Conservation (phyloP, 2,113 vertebrate genomes). For the Tringa solitaria region DNA sequence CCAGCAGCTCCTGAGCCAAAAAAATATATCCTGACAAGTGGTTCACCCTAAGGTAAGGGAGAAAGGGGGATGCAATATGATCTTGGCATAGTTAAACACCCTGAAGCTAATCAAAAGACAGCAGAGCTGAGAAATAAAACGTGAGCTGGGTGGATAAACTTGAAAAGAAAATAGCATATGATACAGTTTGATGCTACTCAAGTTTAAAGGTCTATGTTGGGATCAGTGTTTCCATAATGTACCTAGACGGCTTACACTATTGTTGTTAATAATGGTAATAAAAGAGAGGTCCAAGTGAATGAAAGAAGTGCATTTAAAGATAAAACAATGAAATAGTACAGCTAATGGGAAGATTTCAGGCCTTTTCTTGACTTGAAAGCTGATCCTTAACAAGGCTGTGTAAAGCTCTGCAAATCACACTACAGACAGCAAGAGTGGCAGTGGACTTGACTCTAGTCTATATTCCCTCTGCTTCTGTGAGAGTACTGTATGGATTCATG, state of each 20-base stretch:
- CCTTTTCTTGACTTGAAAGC: not conserved
- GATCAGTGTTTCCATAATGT: not conserved
- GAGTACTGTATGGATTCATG: not conserved
- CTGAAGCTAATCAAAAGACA: not conserved
- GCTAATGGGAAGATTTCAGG: not conserved
- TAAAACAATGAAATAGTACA: not conserved
- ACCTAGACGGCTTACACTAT: not conserved
- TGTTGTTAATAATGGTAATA: not conserved
- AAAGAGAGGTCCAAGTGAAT: not conserved
- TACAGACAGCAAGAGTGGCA: not conserved
- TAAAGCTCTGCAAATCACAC: not conserved
- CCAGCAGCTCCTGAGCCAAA: not conserved
- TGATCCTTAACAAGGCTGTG: not conserved
- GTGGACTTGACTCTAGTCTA: not conserved
- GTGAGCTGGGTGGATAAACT: not conserved
- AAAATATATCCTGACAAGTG: not conserved
- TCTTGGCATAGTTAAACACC: not conserved
- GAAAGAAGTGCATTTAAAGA: not conserved
- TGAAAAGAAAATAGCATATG: not conserved
- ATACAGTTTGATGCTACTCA: not conserved
- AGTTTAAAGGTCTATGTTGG: not conserved
- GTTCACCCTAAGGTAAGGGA: not conserved
- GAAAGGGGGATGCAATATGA: not conserved
- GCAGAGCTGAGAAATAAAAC: not conserved
- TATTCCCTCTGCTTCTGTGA: not conserved